Evolutionary conservation across 2,797 vertebrate species (phyloP).

Genomic region (Choloepus didactylus): DNA sequence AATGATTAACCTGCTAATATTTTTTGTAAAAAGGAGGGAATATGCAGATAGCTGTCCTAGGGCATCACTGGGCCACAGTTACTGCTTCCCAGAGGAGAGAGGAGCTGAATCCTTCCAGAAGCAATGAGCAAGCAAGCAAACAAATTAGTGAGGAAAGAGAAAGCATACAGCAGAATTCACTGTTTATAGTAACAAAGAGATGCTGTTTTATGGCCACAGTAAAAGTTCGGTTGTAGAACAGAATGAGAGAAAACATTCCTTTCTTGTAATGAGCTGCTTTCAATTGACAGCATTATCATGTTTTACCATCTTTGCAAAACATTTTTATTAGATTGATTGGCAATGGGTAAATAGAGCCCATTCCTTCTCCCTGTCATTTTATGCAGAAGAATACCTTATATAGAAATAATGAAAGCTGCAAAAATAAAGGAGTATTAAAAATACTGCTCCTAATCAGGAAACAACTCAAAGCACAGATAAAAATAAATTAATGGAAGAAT

Average conservation of each 20-base stretch:
- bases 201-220: slow-evolving; percentile 74
- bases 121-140: slow-evolving; percentile 52
- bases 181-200: slow-evolving; percentile 63
- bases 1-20: slow-evolving; percentile 35
- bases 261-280: slow-evolving; percentile 75
- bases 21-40: neutral
- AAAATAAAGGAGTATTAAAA: neutral
- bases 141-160: slow-evolving; percentile 57
- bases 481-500: neutral
- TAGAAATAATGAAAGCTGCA: slow-evolving; percentile 19
- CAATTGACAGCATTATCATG: slow-evolving; percentile 74
- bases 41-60: neutral
- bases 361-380: slow-evolving; percentile 5
- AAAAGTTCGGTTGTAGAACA: slow-evolving; percentile 67
- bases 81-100: slow-evolving; percentile 60
- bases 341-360: slow-evolving; percentile 37
- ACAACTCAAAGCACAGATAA: neutral
- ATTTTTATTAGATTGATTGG: slow-evolving; percentile 74
- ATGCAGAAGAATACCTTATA: neutral
- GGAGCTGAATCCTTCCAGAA: slow-evolving; percentile 71
- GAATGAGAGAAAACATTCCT: slow-evolving; percentile 70
- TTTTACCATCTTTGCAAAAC: slow-evolving; percentile 80
- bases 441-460: neutral
- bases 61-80: slow-evolving; percentile 40
- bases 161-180: slow-evolving; percentile 18